These are phyloP conservation scores for Poeciliopsis gracilis DNA, from an alignment of 2,797 vertebrate genomes.

Conservation along the genomic window DNA sequence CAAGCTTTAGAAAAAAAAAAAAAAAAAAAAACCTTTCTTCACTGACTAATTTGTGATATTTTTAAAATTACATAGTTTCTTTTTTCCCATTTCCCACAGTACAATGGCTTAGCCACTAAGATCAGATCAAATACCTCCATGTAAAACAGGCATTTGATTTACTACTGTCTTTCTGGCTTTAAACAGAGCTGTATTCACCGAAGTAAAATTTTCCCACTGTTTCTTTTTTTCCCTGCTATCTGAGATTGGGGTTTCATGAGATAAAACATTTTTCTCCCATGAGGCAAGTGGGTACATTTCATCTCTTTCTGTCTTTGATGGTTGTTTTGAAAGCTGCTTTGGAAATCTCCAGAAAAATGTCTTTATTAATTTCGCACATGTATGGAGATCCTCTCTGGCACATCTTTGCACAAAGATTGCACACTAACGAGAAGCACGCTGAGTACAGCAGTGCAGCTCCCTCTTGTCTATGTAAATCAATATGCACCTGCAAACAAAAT, in stretches of 20 bases:
- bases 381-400: not conserved
- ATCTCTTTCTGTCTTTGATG: conserved; percentile 10
- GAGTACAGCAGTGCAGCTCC: not conserved
- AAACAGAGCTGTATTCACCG: not conserved
- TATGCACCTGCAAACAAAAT: not conserved
- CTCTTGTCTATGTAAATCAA: not conserved
- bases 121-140: conserved; percentile 7
- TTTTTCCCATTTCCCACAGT: not conserved
- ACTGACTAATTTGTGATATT: not conserved
- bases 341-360: not conserved
- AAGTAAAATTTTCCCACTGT: conserved; percentile 2
- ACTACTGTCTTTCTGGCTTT: not conserved
- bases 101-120: not conserved
- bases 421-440: not conserved
- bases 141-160: conserved; percentile 14
- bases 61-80: not conserved
- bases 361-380: not conserved
- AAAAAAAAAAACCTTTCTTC: not conserved
- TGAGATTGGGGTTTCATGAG: not conserved
- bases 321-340: not conserved
- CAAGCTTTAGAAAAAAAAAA: not conserved
- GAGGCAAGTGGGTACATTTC: not conserved
- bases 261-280: not conserved
- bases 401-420: not conserved
- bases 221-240: not conserved